phyloP scores from a whole-genome alignment of 2,113 vertebrate genomes.

The Sander lucioperca region DNA sequence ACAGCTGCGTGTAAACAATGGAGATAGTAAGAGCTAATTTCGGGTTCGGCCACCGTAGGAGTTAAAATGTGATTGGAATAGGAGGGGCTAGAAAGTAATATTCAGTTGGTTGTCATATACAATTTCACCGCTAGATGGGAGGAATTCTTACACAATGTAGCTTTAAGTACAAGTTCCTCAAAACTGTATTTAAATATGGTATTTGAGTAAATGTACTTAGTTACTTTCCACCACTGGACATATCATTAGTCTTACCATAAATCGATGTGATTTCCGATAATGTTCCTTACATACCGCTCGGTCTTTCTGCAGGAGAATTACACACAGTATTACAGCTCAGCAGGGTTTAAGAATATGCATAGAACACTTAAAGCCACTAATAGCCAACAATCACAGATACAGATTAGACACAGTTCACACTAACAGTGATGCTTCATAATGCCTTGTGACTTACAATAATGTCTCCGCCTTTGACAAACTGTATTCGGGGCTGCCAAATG shows the following conservation, averaged over 20 bases:
- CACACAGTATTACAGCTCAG: background rate
- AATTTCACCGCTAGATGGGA: too few species aligned
- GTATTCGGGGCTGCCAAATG: slow-evolving; percentile 89
- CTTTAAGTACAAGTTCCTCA: too few species aligned
- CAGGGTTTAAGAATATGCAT: background rate
- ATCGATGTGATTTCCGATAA: slow-evolving; percentile 84
- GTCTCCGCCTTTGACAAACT: slow-evolving; percentile 90
- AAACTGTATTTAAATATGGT: background rate
- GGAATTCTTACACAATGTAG: too few species aligned
- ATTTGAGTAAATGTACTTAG: background rate
- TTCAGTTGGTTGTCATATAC: too few species aligned
- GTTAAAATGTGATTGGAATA: too few species aligned
- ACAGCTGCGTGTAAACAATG: too few species aligned
- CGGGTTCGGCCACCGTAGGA: too few species aligned
- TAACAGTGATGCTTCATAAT: background rate
- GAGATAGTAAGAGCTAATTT: too few species aligned
- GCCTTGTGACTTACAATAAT: slow-evolving; percentile 85
- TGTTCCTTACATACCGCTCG: slow-evolving; percentile 77
- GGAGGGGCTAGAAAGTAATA: too few species aligned
- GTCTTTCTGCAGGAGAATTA: slow-evolving; percentile 80
- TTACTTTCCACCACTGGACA: background rate
- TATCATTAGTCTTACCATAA: slow-evolving; percentile 81
- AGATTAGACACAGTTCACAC: background rate
- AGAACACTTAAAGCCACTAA: background rate
- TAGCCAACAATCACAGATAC: background rate